phyloP scores from a whole-genome alignment of 2,113 vertebrate genomes.

The Ammodramus savannarum region DNA sequence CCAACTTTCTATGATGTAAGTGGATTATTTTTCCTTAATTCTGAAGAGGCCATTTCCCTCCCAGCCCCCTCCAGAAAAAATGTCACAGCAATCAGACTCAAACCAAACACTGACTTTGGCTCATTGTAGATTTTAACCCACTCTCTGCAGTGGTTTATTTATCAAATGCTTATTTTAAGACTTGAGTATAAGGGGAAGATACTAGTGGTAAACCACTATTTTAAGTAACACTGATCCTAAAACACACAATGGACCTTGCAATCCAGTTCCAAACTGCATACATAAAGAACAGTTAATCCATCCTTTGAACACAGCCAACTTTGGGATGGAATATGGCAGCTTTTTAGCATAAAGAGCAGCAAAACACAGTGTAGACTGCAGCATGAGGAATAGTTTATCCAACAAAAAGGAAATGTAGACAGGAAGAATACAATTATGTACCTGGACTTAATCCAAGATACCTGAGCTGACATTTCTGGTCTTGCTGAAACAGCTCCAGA shows the following conservation, averaged over 20 bases:
- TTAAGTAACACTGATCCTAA: slow-evolving; percentile 35
- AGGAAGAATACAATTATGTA: slow-evolving; percentile 12
- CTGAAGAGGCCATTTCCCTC: slow-evolving; percentile 1
- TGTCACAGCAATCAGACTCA: neutral
- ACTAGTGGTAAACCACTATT: neutral
- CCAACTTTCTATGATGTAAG: slow-evolving; percentile 66
- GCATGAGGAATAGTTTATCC: slow-evolving; percentile 1
- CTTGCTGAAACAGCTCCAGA: neutral
- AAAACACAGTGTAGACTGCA: neutral
- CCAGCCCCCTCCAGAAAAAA: neutral
- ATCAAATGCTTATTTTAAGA: neutral
- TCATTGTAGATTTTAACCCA: neutral
- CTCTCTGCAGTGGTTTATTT: neutral
- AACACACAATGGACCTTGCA: neutral
- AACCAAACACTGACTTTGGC: neutral
- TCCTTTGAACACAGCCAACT: slow-evolving; percentile 40
- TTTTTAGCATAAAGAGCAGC: neutral
- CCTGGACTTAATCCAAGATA: neutral
- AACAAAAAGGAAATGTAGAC: neutral
- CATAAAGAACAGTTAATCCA: slow-evolving; percentile 63
- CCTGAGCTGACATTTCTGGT: neutral
- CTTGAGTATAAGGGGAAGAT: neutral
- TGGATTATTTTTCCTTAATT: slow-evolving; percentile 49
- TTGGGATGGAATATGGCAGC: slow-evolving; percentile 26
- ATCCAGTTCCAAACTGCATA: slow-evolving; percentile 15